phyloP scores from a whole-genome alignment of 2,888 invertebrate genomes.

The Mechanitis mazaeus region DNA sequence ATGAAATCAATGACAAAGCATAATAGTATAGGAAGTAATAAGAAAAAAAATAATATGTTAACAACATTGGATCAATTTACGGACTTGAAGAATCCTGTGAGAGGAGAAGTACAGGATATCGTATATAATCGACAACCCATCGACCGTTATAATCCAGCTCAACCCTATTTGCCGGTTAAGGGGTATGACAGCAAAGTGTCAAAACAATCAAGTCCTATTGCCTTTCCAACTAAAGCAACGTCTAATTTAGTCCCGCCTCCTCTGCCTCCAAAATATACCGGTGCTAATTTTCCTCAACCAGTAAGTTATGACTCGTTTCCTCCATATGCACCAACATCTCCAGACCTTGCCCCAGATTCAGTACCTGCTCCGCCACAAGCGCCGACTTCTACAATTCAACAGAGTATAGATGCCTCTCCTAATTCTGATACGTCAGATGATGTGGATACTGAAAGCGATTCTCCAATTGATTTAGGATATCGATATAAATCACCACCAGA shows the following conservation, averaged over 20 bases:
- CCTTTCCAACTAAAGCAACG: constrained; percentile 42
- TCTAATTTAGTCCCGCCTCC: constrained; percentile 58
- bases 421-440: constrained; percentile 38
- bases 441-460: constrained; percentile 38
- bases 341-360: constrained; percentile 28
- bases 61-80: constrained; percentile 57
- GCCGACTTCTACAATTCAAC: constrained; percentile 29
- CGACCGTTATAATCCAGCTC: constrained; percentile 72
- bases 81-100: constrained; percentile 55
- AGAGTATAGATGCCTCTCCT: constrained; percentile 31
- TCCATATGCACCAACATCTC: constrained; percentile 49
- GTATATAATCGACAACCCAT: constrained; percentile 44
- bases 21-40: constrained; percentile 41
- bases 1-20: constrained; percentile 50
- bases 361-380: constrained; percentile 31
- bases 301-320: constrained; percentile 64
- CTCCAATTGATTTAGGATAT: constrained; percentile 49
- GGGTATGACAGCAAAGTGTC: constrained; percentile 49
- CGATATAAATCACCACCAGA: constrained; percentile 49
- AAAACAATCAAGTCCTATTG: constrained; percentile 46
- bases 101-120: constrained; percentile 66
- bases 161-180: constrained; percentile 63
- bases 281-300: constrained; percentile 55
- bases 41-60: constrained; percentile 54
- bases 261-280: constrained; percentile 46